Evolutionary conservation across 2,797 vertebrate species (phyloP), one percentile per base, ranked within the genome.

Genomic region (Lacerta agilis): DNA sequence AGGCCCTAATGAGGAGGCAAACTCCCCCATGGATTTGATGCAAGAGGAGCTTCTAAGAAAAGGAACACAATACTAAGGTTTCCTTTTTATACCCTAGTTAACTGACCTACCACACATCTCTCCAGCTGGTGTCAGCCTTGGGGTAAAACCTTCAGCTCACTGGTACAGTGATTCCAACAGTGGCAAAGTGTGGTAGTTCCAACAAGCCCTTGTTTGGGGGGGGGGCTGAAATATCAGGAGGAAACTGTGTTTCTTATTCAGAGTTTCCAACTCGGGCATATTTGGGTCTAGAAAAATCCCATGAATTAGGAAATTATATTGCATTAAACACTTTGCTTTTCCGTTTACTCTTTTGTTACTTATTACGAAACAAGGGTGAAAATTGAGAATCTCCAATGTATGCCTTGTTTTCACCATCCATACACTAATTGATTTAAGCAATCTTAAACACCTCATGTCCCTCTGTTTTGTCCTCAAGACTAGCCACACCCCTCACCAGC

Each of bases 21-120:
- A 87, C 64, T 75, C 80, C 88, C 10, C 45, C 18, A 69, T 86
- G 9, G 11, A 38, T 58, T 84, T 86, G 49, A 84, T 85, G 72
- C 80, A 80, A 61, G 91, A 75, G 82, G 66, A 91, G 81, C 86
- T 85, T 18, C 5, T 18, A 85, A 18, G 18, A 71, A 76, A 71
- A 76, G 81, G 88, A 91, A 86, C 81, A 81, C 13, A 73, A 83
- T 58, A 33, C 72, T 86, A 4, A 41, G 61, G 49, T 91, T 64
- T 0, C 0, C 43, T 86, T 92, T 91, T 88, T 91, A 91, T 92
- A 89, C 82, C 71, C 86, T 89, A 66, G 87, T 93, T 93, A 91
- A 93, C 82, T 85, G 88, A 82, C 81, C 85, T 77, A 83, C 36
- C 0, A 0, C 41, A 81, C 69, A 86, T 92, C 85, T 45, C 1